Evolutionary conservation across 2,888 invertebrate species (phyloP), one percentile per base, ranked within the genome.

Genomic region (Myopa tessellatipennis): DNA sequence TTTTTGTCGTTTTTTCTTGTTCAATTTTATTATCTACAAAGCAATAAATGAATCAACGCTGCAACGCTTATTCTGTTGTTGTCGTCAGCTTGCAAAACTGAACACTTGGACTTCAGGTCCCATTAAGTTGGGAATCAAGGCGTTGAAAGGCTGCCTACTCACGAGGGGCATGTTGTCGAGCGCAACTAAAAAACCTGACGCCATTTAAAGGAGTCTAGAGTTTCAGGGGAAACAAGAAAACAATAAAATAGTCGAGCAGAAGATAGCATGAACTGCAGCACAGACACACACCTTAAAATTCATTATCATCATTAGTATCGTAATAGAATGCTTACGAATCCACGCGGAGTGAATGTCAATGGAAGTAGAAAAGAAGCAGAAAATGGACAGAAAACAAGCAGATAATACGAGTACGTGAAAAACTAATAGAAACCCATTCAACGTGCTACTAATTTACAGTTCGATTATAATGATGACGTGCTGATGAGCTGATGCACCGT

Each of bases 61-160:
- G 6, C 10, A 45, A 45, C 10, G 10, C 45, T 45, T 45, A 1
- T 10, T 45, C 7, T 45, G 45, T 10, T 45, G 45, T 45, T 45
- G 1, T 45, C 7, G 10, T 6, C 6, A 45, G 45, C 10, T 45
- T 45, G 7, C 7, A 45, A 45, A 45, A 45, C 45, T 10, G 45
- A 45, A 45, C 10, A 8, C 45, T 45, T 45, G 45, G 3, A 45
- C 45, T 26, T 26, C 45, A 4, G 10, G 45, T 8, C 10, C 45
- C 10, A 45, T 45, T 45, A 45, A 45, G 2, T 10, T 8, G 45
- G 7, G 45, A 45, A 45, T 6, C 10, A 52, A 38, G 50, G 74
- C 78, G 77, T 79, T 77, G 77, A 80, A 80, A 80, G 77, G 80
- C 72, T 77, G 77, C 78, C 78, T 74, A 72, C 77, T 76, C 78